phyloP scores from a whole-genome alignment of 2,797 vertebrate species.

The Xiphophorus birchmanni region DNA sequence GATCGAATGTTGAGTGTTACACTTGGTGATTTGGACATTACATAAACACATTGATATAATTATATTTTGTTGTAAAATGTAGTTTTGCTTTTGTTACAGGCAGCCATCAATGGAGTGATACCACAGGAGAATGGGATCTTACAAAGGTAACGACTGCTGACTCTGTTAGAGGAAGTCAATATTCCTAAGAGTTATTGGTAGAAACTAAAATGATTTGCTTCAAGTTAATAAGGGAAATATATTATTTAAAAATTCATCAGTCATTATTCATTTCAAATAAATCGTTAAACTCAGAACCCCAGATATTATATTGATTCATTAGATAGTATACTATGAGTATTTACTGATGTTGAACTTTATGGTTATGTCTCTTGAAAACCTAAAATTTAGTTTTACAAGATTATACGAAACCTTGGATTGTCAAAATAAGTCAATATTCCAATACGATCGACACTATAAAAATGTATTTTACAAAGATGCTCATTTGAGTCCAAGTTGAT shows the following conservation, averaged over 20 bases:
- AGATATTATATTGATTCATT: neutral
- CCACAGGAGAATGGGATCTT: slow-evolving; percentile 99
- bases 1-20: neutral
- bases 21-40: neutral
- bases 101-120: slow-evolving; percentile 99
- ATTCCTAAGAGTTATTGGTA: neutral
- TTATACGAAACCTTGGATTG: neutral
- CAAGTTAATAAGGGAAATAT: neutral
- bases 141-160: slow-evolving; percentile 88
- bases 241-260: neutral
- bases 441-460: neutral
- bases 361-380: neutral
- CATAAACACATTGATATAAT: neutral
- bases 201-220: neutral
- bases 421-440: neutral
- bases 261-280: neutral
- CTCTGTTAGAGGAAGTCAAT: slow-evolving; percentile 1
- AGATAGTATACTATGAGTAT: neutral
- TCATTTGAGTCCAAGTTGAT: neutral
- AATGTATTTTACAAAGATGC: neutral
- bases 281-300: neutral
- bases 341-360: neutral
- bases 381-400: neutral
- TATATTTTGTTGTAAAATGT: neutral
- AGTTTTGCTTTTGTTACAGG: slow-evolving; percentile 82